Evolutionary conservation across 2,113 vertebrate genomes (phyloP).

Genomic region (Carassius auratus): DNA sequence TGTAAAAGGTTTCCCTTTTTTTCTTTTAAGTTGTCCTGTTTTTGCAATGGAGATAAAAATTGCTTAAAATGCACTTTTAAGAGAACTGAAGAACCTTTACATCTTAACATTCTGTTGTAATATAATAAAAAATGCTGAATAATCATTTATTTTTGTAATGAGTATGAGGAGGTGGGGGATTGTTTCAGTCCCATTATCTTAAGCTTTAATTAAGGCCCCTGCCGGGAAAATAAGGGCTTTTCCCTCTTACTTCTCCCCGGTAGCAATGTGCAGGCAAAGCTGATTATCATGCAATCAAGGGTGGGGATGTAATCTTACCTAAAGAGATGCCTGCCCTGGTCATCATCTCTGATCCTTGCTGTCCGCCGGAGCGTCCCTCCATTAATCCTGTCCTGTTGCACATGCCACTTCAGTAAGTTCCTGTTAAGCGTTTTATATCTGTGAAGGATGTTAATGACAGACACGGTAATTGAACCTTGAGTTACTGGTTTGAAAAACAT

Average conservation of each 20-base stretch:
- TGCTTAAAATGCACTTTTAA: neutral
- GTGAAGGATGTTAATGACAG: neutral
- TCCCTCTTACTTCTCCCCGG: conserved; percentile 22
- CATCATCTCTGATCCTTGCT: conserved; percentile 4
- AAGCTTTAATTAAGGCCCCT: conserved; percentile 67
- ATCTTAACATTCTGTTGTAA: neutral
- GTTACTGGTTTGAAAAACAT: neutral
- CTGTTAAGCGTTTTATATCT: neutral
- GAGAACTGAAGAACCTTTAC: too few relatives aligned
- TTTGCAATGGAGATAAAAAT: neutral
- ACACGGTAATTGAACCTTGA: neutral
- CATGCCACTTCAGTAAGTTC: neutral
- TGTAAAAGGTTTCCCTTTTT: neutral
- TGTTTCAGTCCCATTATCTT: conserved; percentile 62
- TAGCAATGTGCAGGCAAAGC: conserved; percentile 63
- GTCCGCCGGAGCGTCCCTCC: conserved; percentile 17
- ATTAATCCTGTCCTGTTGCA: conserved; percentile 21
- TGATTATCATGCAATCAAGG: conserved; percentile 71
- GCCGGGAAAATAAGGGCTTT: conserved; percentile 45
- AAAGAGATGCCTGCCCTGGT: conserved; percentile 22
- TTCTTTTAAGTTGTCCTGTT: too few relatives aligned
- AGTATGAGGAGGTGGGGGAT: conserved; percentile 53
- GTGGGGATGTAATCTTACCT: conserved; percentile 69
- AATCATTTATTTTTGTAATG: neutral
- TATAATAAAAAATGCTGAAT: neutral